These are phyloP conservation scores for Mustela nigripes DNA, from an alignment of 2,113 vertebrate species.

Conservation along the genomic window DNA sequence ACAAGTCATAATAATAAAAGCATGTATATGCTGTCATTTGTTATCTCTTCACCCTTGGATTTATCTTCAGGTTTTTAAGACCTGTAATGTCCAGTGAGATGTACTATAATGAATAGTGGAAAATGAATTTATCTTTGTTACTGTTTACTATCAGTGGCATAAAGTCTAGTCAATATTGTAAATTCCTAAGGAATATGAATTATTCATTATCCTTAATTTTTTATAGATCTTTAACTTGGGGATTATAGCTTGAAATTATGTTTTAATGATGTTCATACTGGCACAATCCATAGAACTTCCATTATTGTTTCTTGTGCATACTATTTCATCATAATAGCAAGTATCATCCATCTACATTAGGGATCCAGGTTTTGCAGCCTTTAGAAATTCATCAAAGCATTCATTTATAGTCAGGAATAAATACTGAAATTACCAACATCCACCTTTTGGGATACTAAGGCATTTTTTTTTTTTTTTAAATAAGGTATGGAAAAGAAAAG, in stretches of 20 bases:
- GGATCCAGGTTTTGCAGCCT: background rate
- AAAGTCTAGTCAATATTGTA: background rate
- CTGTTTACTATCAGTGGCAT: background rate
- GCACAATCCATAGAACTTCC: background rate
- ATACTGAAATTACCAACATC: background rate
- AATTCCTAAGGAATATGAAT: background rate
- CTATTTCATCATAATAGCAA: background rate
- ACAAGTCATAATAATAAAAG: conserved; percentile 8
- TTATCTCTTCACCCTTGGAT: background rate
- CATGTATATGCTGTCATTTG: background rate
- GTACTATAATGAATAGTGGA: background rate
- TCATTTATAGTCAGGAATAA: background rate
- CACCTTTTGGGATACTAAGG: background rate
- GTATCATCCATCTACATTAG: background rate
- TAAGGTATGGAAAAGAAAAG: background rate
- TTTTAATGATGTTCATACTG: background rate
- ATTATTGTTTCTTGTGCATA: background rate
- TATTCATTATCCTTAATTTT: background rate
- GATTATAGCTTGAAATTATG: background rate
- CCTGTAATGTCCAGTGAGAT: background rate
- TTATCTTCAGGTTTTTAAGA: background rate
- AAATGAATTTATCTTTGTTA: conserved; percentile 8
- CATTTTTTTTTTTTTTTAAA: too few relatives aligned
- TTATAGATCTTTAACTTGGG: background rate
- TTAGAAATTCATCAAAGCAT: background rate